Evolutionary conservation across 2,113 vertebrate species (phyloP).

Genomic region (Micronisus gabar): DNA sequence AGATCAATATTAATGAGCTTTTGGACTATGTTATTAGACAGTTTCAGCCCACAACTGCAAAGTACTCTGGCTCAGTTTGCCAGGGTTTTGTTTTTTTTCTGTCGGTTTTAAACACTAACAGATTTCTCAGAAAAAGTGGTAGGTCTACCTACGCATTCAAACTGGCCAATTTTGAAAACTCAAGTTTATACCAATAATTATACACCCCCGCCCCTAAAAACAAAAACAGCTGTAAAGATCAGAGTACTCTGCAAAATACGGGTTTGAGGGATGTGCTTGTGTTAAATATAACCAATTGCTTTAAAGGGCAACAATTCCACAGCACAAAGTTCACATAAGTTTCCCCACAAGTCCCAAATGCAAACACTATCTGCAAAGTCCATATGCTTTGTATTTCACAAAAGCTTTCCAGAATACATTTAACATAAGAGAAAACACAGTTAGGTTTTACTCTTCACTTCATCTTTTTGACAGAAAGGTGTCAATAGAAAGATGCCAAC

Average conservation of each 20-base stretch:
- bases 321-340: conserved; percentile 41
- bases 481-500: conserved; percentile 11
- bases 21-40: not conserved
- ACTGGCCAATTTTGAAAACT: not conserved
- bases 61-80: not conserved
- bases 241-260: not conserved
- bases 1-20: not conserved
- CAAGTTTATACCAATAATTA: not conserved
- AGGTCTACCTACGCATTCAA: not conserved
- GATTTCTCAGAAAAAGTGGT: not conserved
- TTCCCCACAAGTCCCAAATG: conserved; percentile 10
- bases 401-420: conserved; percentile 32
- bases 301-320: not conserved
- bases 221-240: not conserved
- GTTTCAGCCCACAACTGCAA: not conserved
- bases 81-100: not conserved
- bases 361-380: conserved; percentile 53
- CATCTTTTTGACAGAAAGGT: conserved; percentile 65
- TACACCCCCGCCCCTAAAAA: not conserved
- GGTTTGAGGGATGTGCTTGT: not conserved
- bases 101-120: not conserved
- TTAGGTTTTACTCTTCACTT: conserved; percentile 27
- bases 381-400: conserved; percentile 19
- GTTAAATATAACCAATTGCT: conserved; percentile 5
- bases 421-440: conserved; percentile 40